Percentiles rank a stretch among this genome's conserved stretches.
phyloP scores from a whole-genome alignment of 1,140 invertebrate genomes.

The Frieseomelitta varia region DNA sequence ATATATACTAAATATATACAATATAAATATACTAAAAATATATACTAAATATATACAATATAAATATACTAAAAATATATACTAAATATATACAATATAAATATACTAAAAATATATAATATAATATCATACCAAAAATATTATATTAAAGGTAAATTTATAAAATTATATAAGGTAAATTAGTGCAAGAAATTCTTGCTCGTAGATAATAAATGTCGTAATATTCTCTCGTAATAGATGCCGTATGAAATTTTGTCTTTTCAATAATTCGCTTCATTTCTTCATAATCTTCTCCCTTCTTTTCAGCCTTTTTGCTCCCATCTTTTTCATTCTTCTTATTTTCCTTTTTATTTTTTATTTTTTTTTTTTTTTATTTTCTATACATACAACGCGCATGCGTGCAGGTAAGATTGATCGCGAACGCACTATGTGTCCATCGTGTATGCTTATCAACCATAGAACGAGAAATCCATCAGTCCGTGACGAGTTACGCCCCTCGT shows the following conservation, averaged over 20 bases:
- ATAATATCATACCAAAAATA: too few relatives aligned
- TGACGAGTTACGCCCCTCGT: slow-evolving; percentile 58
- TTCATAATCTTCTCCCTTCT: background rate
- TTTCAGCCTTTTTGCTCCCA: background rate
- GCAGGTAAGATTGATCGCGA: slow-evolving; percentile 61
- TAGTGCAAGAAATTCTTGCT: background rate
- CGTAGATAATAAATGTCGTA: too few relatives aligned
- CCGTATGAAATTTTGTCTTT: background rate
- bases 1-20: too few relatives aligned
- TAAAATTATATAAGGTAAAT: too few relatives aligned
- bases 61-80: too few relatives aligned
- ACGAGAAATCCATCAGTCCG: slow-evolving; percentile 61
- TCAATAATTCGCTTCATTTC: too few relatives aligned
- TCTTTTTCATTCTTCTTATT: too few relatives aligned
- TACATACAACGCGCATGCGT: slow-evolving; percentile 52
- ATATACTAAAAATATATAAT: too few relatives aligned
- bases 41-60: too few relatives aligned
- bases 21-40: too few relatives aligned
- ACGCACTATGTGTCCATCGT: slow-evolving; percentile 59
- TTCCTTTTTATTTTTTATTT: background rate
- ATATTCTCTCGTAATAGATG: background rate
- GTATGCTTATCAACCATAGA: slow-evolving; percentile 65
- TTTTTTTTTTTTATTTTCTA: slow-evolving; percentile 25
- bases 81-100: too few relatives aligned
- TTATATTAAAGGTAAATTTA: too few relatives aligned